Evolutionary conservation across 1,140 invertebrate genomes (phyloP), one percentile per base, ranked within the genome.

Genomic region (Hyposmocoma kahamanoa): DNA sequence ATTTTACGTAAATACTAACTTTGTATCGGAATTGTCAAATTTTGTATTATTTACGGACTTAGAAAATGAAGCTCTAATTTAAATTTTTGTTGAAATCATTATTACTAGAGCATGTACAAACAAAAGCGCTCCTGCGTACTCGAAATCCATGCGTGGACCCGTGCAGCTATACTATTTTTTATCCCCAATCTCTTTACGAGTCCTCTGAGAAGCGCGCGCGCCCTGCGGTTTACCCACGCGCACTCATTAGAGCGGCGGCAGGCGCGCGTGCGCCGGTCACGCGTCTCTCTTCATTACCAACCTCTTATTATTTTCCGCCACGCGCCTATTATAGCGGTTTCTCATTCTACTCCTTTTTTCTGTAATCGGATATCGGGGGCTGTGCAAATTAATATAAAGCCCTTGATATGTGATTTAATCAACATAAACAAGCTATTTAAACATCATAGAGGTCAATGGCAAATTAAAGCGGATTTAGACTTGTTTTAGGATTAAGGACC

Each of bases 391-490:
- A 41, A 21, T 41, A 20, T 13, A 22, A 47, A 61, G n/a, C n/a
- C 47, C 53, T 56, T 67, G 74, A 79, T 74, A 72, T 58, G 71
- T 75, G 62, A 78, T 77, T 77, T 67, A 64, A 77, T 74, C 64
- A 71, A 75, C 65, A 75, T 78, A 81, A 80, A 80, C 74, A 78
- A 60, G 64, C 62, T 57, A 66, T 75, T 78, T 76, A 72, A 55
- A n/a, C n/a, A n/a, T n/a, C n/a, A n/a, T n/a, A 71, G 69, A 69
- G 70, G 68, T 74, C 76, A 81, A 78, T 71, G 47, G 53, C 56
- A 38, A 62, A 65, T 72, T 64, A 36, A 36, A 26, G 24, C n/a
- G n/a, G n/a, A n/a, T n/a, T n/a, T n/a, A n/a, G n/a, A n/a, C n/a
- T n/a, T n/a, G n/a, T n/a, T n/a, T n/a, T n/a, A n/a, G n/a, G n/a